Conservation (phyloP, 1,140 invertebrate species). For the Drosophila nebulosa region DNA sequence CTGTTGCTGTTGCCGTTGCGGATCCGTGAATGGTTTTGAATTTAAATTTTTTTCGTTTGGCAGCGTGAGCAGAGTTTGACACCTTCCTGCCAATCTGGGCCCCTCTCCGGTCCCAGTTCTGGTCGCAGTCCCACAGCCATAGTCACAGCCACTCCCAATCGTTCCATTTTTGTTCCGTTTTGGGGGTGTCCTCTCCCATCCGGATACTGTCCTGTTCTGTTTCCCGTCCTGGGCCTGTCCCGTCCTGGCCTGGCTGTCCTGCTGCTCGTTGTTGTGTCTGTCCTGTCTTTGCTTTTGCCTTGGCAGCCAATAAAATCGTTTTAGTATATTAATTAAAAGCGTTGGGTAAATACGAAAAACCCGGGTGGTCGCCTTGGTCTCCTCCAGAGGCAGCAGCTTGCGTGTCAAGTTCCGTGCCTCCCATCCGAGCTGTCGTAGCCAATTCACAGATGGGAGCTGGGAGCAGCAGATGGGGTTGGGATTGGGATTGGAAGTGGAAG, state of each 20-base stretch:
- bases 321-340: conserved; percentile 79
- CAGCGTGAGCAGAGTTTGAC: conserved; percentile 13
- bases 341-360: conserved; percentile 48
- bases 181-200: neutral
- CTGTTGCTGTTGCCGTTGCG: neutral
- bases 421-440: neutral
- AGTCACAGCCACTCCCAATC: neutral
- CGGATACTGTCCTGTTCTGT: neutral
- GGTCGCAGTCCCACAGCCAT: no score
- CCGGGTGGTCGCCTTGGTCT: neutral
- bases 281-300: neutral
- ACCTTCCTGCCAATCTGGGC: neutral
- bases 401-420: neutral
- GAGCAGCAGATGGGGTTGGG: neutral
- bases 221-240: neutral
- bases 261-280: neutral
- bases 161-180: neutral
- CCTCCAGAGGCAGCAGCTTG: neutral
- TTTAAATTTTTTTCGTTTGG: conserved; percentile 36
- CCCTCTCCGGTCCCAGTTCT: neutral
- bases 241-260: neutral
- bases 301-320: conserved; percentile 65
- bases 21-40: conserved; percentile 40
- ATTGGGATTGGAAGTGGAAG: neutral
- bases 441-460: neutral